Evolutionary conservation across 2,797 vertebrate species (phyloP).

Genomic region (Nyctalus aviator): DNA sequence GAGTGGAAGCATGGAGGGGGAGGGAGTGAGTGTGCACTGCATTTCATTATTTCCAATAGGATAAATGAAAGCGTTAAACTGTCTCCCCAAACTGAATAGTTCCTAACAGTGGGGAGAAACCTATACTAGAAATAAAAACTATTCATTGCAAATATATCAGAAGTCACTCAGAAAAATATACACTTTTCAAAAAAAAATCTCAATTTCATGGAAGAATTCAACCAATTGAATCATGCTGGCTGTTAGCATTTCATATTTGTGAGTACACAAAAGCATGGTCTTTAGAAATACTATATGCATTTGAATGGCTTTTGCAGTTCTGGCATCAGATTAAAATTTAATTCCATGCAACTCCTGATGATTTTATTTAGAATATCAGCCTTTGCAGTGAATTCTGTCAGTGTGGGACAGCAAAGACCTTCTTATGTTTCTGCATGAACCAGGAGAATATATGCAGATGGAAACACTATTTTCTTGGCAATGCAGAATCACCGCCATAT

Average conservation of each 20-base stretch:
- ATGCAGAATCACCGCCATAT: slow-evolving; percentile 70
- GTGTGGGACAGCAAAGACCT: slow-evolving; percentile 3
- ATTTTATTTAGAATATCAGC: slow-evolving; percentile 59
- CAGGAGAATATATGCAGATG: slow-evolving; percentile 73
- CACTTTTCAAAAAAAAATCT: neutral
- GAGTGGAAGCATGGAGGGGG: neutral
- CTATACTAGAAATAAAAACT: slow-evolving; percentile 56
- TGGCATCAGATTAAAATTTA: slow-evolving; percentile 66
- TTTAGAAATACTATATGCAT: slow-evolving; percentile 57
- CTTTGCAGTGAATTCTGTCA: slow-evolving; percentile 70
- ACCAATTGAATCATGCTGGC: slow-evolving; percentile 4
- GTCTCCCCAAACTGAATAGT: slow-evolving; percentile 25
- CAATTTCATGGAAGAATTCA: slow-evolving; percentile 58
- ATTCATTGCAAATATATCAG: slow-evolving; percentile 38
- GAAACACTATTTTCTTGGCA: slow-evolving; percentile 81
- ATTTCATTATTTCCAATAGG: neutral
- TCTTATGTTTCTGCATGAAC: slow-evolving; percentile 72
- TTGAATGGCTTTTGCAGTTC: slow-evolving; percentile 36
- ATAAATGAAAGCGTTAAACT: slow-evolving; percentile 41
- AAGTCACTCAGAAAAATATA: slow-evolving; percentile 34
- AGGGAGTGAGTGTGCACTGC: neutral
- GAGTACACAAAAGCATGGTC: slow-evolving; percentile 6
- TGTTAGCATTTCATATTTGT: slow-evolving; percentile 59
- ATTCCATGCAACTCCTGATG: slow-evolving; percentile 60
- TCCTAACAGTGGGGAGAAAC: neutral